A percentile compares a stretch with the other conserved stretches of the same genome.
Evolutionary conservation across 2,113 vertebrate genomes (phyloP).

Genomic region (Nannospalax galili): DNA sequence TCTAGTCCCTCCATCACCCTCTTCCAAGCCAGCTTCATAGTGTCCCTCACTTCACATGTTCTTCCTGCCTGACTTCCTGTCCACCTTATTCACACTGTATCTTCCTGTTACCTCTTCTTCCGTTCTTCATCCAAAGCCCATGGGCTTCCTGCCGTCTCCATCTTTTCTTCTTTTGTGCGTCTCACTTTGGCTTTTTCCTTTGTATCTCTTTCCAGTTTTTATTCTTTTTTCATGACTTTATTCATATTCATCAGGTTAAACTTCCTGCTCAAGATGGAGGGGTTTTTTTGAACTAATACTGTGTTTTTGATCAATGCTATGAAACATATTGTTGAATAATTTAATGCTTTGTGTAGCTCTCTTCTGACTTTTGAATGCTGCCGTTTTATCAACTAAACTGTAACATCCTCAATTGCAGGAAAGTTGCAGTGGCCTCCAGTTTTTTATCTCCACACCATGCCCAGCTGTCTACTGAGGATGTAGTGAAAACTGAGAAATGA

Average conservation of each 20-base stretch:
- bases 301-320: not conserved
- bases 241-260: not conserved
- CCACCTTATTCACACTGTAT: not conserved
- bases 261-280: not conserved
- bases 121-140: fast-evolving
- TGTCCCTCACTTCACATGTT: not conserved
- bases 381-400: not conserved
- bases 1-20: not conserved
- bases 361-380: not conserved
- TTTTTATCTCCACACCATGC: not conserved
- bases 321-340: not conserved
- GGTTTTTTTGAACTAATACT: not conserved
- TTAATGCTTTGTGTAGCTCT: not conserved
- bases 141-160: not conserved
- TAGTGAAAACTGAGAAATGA: not conserved
- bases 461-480: fast-evolving
- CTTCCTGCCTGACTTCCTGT: not conserved
- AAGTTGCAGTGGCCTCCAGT: not conserved
- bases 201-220: not conserved
- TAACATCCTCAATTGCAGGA: too few species aligned
- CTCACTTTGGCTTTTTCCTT: not conserved
- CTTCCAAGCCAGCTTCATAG: not conserved
- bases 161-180: not conserved
- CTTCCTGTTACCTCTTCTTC: not conserved
- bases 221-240: not conserved